These are phyloP conservation scores for Lithophane semibrunnea DNA, from an alignment of 2,888 invertebrate species.

Conservation along the genomic window DNA sequence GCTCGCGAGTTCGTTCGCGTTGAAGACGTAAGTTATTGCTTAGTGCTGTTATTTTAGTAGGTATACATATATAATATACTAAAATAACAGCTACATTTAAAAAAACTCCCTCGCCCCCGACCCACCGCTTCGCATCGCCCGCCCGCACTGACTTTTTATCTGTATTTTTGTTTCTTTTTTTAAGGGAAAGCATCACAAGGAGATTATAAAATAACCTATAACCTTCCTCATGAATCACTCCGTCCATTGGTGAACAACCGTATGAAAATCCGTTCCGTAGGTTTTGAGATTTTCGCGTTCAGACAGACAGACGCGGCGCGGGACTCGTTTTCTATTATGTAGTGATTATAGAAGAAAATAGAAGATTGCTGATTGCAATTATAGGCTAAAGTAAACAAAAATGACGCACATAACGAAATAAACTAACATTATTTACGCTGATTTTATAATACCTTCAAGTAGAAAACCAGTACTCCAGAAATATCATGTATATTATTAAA, in stretches of 20 bases:
- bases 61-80: neutral
- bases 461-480: neutral
- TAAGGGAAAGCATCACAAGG: neutral
- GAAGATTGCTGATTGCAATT: constrained; percentile 12
- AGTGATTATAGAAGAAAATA: too few relatives aligned
- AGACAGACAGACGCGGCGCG: neutral
- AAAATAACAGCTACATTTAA: neutral
- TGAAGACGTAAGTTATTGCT: neutral
- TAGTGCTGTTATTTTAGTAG: too few relatives aligned
- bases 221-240: neutral
- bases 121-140: neutral
- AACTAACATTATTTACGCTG: constrained; percentile 12
- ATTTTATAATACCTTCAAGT: neutral
- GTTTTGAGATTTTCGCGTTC: neutral
- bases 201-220: neutral
- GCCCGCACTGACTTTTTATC: neutral
- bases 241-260: too few relatives aligned
- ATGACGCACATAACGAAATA: constrained; percentile 24
- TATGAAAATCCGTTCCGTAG: too few relatives aligned
- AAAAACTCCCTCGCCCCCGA: too few relatives aligned
- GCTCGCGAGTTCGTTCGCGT: neutral
- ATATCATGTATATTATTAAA: too few relatives aligned
- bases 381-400: neutral
- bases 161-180: too few relatives aligned
- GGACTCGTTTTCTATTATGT: too few relatives aligned